Evolutionary conservation across 2,797 vertebrate genomes (phyloP), one percentile per base, ranked within the genome.

Genomic region (Columba guinea): DNA sequence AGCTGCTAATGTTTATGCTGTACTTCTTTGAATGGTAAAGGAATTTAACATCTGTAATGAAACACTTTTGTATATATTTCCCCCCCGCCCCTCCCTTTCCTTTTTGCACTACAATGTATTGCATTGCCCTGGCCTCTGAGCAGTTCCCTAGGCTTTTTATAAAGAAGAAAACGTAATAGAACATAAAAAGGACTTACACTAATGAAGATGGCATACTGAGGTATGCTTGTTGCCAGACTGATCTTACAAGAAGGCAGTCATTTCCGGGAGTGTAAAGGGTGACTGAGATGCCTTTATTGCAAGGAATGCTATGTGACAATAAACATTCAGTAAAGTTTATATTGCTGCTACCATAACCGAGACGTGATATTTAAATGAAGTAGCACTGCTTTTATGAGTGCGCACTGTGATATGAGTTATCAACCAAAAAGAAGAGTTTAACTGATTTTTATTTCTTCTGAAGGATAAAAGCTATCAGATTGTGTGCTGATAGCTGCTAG

Each of bases 321-420:
- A 95, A 96, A 93, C 34, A 35, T 91, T 62, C 83, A 59, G n/a
- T 94, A 85, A 94, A 95, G 62, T 93, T 95, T 96, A 82, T 94
- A 89, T 78, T 88, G 69, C 89, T 83, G 77, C 84, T 94, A 62
- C 78, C 2, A 2, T 86, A 92, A 88, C 28, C 44, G 62, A 76
- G 70, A 55, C 55, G 23, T 22, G 37, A 35, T 78, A 75, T 85
- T 95, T 80, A 76, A 96, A 95, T 88, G 71, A 87, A 95, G 71
- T 46, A 87, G 67, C 37, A 34, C 30, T 59, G 62, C 20, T 84
- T 90, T 87, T 60, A 92, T 88, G 68, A 78, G 55, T 46, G 71
- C 67, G 26, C 16, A 14, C 74, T 76, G 59, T 65, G 63, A 58
- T 70, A 34, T 1, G 51, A 48, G 37, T 56, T 92, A 87, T 34